phyloP scores from a whole-genome alignment of 2,888 invertebrate species.

The Bibio marci region DNA sequence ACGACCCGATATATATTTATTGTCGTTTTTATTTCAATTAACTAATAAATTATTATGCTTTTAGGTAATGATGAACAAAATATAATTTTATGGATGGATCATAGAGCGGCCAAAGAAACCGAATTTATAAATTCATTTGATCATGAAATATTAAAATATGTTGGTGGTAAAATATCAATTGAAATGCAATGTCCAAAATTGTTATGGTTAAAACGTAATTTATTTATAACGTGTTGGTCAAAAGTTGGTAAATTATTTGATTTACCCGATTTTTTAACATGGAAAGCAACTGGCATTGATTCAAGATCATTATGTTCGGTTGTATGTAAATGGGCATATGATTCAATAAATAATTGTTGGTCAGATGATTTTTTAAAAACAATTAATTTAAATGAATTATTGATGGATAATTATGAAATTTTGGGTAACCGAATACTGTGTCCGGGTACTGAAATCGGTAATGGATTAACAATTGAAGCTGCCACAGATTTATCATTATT shows the following conservation, averaged over 20 bases:
- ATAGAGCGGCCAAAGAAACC: constrained; percentile 67
- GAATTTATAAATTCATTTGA: constrained; percentile 56
- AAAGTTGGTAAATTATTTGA: constrained; percentile 69
- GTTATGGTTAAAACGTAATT: constrained; percentile 72
- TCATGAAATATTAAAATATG: constrained; percentile 63
- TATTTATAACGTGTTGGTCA: constrained; percentile 44
- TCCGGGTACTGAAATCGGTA: constrained; percentile 56
- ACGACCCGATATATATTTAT: too few species aligned
- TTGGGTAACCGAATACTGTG: constrained; percentile 49
- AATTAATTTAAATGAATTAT: constrained; percentile 61
- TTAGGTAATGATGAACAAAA: constrained; percentile 54
- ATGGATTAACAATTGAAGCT: constrained; percentile 40
- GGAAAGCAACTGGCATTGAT: constrained; percentile 68
- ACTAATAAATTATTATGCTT: constrained; percentile 10
- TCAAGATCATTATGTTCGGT: constrained; percentile 78
- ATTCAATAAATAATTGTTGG: constrained; percentile 55
- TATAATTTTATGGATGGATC: constrained; percentile 86
- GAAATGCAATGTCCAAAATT: constrained; percentile 96
- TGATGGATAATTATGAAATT: constrained; percentile 42
- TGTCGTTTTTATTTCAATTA: too few species aligned
- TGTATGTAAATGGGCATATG: constrained; percentile 89
- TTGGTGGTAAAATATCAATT: constrained; percentile 84
- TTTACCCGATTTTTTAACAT: constrained; percentile 83
- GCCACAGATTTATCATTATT: constrained; percentile 52
- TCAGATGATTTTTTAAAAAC: constrained; percentile 47